Conservation (phyloP, 1,140 invertebrate genomes). For the Samia ricini region DNA sequence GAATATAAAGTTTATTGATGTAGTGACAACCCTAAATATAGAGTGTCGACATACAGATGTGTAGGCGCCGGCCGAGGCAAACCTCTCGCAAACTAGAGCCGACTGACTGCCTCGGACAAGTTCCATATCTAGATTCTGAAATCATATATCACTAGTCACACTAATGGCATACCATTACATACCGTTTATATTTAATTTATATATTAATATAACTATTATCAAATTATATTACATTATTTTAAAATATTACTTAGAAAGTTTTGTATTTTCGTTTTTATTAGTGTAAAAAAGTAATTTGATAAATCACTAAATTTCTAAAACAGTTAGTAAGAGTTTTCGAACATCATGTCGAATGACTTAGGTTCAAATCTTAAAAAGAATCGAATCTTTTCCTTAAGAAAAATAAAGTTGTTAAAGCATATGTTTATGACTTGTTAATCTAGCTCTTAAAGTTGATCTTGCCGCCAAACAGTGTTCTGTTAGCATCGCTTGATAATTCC, state of each 20-base stretch:
- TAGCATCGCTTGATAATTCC: too few species aligned
- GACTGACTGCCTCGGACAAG: neutral
- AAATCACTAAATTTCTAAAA: too few species aligned
- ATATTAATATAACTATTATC: neutral
- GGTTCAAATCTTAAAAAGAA: too few species aligned
- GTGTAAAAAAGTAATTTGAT: too few species aligned
- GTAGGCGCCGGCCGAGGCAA: slow-evolving; percentile 9
- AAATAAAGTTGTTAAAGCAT: too few species aligned
- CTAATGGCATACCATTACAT: neutral
- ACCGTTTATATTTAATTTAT: neutral
- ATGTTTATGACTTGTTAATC: too few species aligned
- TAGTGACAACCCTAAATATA: neutral
- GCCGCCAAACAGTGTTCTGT: too few species aligned
- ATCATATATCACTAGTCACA: neutral
- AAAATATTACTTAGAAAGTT: neutral
- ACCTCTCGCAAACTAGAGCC: slow-evolving; percentile 4
- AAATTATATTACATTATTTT: neutral
- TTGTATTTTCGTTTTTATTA: neutral
- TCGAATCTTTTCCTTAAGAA: too few species aligned
- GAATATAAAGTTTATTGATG: too few species aligned
- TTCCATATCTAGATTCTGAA: neutral
- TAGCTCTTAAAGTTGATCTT: too few species aligned
- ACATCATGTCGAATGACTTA: too few species aligned
- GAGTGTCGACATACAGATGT: neutral
- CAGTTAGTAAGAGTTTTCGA: too few species aligned